Evolutionary conservation across 2,797 vertebrate species (phyloP).

Genomic region (Euphonia xanthogaster): DNA sequence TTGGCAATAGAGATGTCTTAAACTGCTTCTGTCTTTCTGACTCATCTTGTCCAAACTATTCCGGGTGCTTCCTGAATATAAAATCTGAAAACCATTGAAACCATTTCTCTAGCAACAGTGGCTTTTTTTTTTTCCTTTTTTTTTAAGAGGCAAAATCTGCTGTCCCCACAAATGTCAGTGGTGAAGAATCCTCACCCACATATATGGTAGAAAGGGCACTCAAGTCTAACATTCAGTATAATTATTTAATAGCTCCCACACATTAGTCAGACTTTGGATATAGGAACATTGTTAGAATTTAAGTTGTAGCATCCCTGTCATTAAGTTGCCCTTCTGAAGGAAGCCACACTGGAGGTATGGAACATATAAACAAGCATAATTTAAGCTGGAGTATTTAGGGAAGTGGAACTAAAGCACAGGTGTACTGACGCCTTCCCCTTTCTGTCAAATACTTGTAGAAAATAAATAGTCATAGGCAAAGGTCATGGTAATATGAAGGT

Average conservation of each 20-base stretch:
- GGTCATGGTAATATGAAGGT: background rate
- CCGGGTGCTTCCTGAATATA: background rate
- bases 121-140: background rate
- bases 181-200: background rate
- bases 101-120: background rate
- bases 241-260: background rate
- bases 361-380: constrained; percentile 24
- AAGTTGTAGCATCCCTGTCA: background rate
- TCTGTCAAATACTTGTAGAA: background rate
- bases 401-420: constrained; percentile 1
- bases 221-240: background rate
- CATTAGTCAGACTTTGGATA: background rate
- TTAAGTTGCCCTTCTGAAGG: constrained; percentile 4
- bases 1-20: background rate
- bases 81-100: background rate
- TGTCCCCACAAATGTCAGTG: background rate
- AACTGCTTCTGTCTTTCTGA: background rate
- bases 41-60: background rate
- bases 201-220: background rate
- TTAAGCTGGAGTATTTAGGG: background rate
- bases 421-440: accelerated
- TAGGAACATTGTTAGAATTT: background rate
- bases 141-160: background rate
- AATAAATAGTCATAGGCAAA: background rate
- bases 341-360: background rate